Evolutionary conservation across 2,888 invertebrate species (phyloP).

Genomic region (Caenorhabditis wallacei): DNA sequence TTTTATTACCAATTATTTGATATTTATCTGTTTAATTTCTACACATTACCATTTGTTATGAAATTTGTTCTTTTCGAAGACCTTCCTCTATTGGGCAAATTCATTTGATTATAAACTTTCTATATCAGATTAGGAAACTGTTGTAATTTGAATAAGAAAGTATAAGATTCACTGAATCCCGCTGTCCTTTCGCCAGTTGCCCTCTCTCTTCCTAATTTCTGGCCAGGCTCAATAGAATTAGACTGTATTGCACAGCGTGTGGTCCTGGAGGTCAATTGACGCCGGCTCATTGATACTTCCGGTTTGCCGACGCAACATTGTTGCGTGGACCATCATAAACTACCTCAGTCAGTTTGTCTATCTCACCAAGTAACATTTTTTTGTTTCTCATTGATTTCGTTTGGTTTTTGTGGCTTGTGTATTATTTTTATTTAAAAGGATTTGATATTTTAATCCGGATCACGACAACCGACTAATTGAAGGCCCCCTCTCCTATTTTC

Average conservation of each 20-base stretch:
- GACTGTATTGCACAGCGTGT: constrained; percentile 29
- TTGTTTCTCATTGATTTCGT: not conserved
- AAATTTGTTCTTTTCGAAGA: not conserved
- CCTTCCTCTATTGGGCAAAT: too few species aligned
- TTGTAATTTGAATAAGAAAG: constrained; percentile 14
- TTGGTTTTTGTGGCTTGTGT: constrained; percentile 1
- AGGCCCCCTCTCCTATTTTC: constrained; percentile 19
- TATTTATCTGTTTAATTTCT: not conserved
- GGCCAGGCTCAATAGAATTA: constrained; percentile 17
- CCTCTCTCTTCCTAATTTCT: constrained; percentile 12
- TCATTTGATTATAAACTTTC: constrained; percentile 32
- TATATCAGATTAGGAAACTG: not conserved
- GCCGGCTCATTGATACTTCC: constrained; percentile 47
- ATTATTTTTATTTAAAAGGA: not conserved
- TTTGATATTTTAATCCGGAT: not conserved
- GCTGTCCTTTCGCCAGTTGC: constrained; percentile 13
- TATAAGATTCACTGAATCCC: constrained; percentile 21
- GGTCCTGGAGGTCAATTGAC: constrained; percentile 30
- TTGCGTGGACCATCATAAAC: constrained; percentile 47
- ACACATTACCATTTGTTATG: not conserved
- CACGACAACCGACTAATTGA: constrained; percentile 32
- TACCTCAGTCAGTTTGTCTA: not conserved
- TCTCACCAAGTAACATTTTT: not conserved
- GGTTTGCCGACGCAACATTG: constrained; percentile 40
- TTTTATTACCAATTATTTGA: not conserved